Conservation (phyloP, 2,797 vertebrate species). For the Cossypha polioptera region DNA sequence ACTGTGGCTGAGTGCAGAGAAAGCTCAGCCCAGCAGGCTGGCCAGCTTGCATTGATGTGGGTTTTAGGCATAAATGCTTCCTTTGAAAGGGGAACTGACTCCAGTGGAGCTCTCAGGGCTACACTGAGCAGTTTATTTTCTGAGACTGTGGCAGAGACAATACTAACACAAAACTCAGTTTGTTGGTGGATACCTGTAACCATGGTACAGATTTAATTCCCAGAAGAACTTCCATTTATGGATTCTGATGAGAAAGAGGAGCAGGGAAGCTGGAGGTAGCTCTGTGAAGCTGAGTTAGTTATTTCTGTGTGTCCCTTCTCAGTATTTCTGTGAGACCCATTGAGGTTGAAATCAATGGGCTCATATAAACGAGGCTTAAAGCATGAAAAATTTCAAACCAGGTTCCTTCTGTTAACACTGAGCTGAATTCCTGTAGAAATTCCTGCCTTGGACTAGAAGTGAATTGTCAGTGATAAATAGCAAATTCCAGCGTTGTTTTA, state of each 20-base stretch:
- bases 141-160: background rate
- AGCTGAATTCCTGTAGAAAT: background rate
- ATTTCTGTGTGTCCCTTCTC: background rate
- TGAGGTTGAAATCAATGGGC: background rate
- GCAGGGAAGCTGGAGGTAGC: background rate
- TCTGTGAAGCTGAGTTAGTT: background rate
- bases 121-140: background rate
- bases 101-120: background rate
- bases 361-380: background rate
- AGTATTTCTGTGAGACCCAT: background rate
- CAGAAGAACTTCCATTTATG: background rate
- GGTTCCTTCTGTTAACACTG: background rate
- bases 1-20: background rate
- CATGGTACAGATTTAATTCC: background rate
- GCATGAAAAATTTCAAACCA: background rate
- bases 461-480: background rate
- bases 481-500: background rate
- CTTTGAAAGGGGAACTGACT: background rate
- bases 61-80: background rate
- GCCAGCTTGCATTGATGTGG: background rate
- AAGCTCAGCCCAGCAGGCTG: background rate
- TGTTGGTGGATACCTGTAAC: background rate
- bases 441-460: background rate
- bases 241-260: background rate
- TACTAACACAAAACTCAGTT: background rate